phyloP scores from a whole-genome alignment of 2,888 invertebrate species.

The Marasmarcha lunaedactyla region DNA sequence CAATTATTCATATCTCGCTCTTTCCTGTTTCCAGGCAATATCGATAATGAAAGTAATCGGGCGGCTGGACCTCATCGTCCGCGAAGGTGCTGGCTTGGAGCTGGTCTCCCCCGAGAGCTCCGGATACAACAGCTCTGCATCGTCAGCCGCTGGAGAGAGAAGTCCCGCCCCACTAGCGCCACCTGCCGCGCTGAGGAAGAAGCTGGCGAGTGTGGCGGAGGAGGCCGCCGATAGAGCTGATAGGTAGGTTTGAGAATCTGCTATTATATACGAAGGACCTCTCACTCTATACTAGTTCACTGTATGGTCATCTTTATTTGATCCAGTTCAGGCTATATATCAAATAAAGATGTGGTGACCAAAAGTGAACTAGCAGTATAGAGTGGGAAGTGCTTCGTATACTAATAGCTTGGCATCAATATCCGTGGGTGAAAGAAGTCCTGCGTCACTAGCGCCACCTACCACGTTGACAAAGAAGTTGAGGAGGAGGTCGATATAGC shows the following conservation, averaged over 20 bases:
- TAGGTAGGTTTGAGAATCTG: constrained; percentile 39
- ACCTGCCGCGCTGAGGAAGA: constrained; percentile 74
- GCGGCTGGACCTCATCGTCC: constrained; percentile 80
- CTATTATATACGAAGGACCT: background rate
- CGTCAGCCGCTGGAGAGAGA: constrained; percentile 80
- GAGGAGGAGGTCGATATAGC: too few species aligned
- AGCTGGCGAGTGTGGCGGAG: constrained; percentile 80
- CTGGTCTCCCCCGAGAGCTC: constrained; percentile 85
- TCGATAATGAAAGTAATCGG: constrained; percentile 83
- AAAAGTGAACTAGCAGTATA: too few species aligned
- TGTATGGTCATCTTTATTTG: background rate
- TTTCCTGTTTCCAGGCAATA: constrained; percentile 84
- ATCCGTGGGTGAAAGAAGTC: too few species aligned
- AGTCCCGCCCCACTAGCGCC: constrained; percentile 66
- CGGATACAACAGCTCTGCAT: constrained; percentile 87
- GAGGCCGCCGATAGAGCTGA: constrained; percentile 74
- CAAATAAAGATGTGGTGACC: too few species aligned
- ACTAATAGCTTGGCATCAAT: too few species aligned
- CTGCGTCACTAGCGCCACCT: too few species aligned
- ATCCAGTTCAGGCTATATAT: too few species aligned
- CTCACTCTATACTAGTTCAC: background rate
- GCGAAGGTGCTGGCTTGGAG: constrained; percentile 83
- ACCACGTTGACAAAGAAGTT: too few species aligned
- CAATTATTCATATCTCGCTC: too few species aligned
- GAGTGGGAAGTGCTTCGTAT: too few species aligned